phyloP scores from a whole-genome alignment of 2,113 vertebrate genomes.

The Aegithalos caudatus region DNA sequence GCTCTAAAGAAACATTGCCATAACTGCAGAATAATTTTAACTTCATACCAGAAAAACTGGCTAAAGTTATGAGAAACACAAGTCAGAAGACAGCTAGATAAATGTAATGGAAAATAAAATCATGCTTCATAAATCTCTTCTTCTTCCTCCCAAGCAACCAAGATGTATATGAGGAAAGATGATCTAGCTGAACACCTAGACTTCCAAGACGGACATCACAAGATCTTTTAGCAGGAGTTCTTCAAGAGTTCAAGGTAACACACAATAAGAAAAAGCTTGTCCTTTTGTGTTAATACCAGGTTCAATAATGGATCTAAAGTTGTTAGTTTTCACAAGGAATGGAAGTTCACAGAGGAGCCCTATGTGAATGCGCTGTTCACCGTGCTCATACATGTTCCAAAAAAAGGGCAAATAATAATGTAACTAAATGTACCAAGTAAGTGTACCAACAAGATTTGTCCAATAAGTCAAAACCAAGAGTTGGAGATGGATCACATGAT shows the following conservation, averaged over 20 bases:
- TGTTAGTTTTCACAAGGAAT: background rate
- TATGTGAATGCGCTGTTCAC: background rate
- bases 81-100: background rate
- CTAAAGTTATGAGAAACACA: background rate
- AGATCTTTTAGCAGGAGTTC: background rate
- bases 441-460: background rate
- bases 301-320: background rate
- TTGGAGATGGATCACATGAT: background rate
- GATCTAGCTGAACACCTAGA: background rate
- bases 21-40: background rate
- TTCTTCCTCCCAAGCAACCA: background rate
- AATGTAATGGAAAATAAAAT: background rate
- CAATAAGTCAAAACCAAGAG: background rate
- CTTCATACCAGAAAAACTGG: background rate
- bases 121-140: background rate
- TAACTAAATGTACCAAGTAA: background rate
- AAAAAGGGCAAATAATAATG: background rate
- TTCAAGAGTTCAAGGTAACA: background rate
- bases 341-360: background rate
- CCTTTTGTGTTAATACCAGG: background rate
- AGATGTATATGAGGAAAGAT: background rate
- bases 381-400: rapidly evolving
- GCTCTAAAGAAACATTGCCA: background rate
- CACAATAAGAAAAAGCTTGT: background rate
- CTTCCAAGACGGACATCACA: background rate